Evolutionary conservation across 2,888 invertebrate genomes (phyloP), one percentile per base, ranked within the genome.

Genomic region (Caenorhabditis angaria): DNA sequence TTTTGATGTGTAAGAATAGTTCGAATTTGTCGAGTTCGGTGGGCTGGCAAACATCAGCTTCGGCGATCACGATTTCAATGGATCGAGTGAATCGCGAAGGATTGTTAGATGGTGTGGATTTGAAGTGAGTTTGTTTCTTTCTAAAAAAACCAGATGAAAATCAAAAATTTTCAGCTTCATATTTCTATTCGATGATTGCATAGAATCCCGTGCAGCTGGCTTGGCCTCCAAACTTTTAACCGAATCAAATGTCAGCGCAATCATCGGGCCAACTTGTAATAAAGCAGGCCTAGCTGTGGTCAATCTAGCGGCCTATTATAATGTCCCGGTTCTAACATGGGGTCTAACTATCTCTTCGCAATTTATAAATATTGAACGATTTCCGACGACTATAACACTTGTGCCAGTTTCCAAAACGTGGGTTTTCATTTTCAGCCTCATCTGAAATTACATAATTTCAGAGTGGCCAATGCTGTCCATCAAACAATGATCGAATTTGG

Each of bases 181-280:
- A 20, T 66, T 69, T 25, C 57, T 76, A 14, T 77, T 76, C 55
- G 80, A 80, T 51, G 71, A 80, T 58, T 80, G 77, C 54, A 55
- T 55, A 12, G 80, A 76, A 60, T 61, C 68, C 12, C 59, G 65
- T 51, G 76, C 76, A 1, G 70, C 73, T 28, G 80, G 77, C 14
- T 51, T 71, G 3, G 65, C 76, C 1, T 68, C 70, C 0, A 64
- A 69, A 25, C 35, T 80, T 8, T 53, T 80, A 51, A 63, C 65
- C 32, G 69, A 76, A 48, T 54, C 65, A 5, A 77, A 79, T 59
- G 77, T 80, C 14, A 73, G 73, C 56, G 73, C 66, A 0, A 76
- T 80, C n/a, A 76, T 80, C 53, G 80, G 80, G 3, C 80, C 80
- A 2, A 76, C 71, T 0, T 80, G 80, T 54, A 77, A 80, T 60